Evolutionary conservation across 2,113 vertebrate genomes (phyloP).

Genomic region (Cyanoderma ruficeps): DNA sequence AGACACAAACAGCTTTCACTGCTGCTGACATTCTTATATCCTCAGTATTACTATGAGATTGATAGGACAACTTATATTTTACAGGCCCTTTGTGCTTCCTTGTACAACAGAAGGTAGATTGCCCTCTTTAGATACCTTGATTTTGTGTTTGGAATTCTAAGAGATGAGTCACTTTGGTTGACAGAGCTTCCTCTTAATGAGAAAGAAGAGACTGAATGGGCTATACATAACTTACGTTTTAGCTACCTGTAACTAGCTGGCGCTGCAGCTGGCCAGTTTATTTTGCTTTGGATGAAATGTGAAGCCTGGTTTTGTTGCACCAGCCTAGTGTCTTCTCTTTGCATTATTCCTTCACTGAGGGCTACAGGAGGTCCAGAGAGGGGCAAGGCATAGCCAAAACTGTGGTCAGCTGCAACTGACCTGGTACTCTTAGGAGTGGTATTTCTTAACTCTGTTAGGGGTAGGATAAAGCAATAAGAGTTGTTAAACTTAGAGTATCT

Average conservation of each 20-base stretch:
- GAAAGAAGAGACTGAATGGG: background rate
- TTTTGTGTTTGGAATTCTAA: background rate
- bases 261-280: background rate
- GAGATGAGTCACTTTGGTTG: background rate
- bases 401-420: fast-evolving
- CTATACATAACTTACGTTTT: background rate
- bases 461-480: background rate
- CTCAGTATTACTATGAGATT: background rate
- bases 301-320: background rate
- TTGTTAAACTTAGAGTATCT: background rate
- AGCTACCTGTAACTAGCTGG: background rate
- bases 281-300: background rate
- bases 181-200: background rate
- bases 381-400: background rate
- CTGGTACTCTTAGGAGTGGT: background rate
- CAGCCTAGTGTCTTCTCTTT: background rate
- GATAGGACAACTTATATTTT: background rate
- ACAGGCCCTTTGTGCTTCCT: background rate
- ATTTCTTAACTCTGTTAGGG: background rate
- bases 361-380: background rate
- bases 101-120: background rate
- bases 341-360: background rate
- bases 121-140: background rate
- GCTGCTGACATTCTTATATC: background rate
- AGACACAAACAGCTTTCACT: background rate